Evolutionary conservation across 1,140 invertebrate genomes (phyloP).

Genomic region (Eupristina koningsbergeri): DNA sequence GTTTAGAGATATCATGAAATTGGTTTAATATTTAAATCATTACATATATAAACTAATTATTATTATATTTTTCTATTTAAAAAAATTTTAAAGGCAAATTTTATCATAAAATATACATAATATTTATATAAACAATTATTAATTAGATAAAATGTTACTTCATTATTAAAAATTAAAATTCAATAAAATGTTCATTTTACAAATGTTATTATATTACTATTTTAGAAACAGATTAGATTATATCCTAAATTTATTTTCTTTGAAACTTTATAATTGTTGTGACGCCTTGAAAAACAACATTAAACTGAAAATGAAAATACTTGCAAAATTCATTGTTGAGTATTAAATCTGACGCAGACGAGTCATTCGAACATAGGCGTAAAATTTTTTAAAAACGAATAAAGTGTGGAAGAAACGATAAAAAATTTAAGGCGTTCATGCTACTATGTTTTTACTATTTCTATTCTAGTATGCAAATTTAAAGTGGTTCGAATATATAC

Average conservation of each 20-base stretch:
- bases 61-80: too few species aligned
- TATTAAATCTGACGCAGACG: constrained; percentile 21
- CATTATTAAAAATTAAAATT: too few species aligned
- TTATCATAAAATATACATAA: too few species aligned
- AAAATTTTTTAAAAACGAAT: constrained; percentile 24
- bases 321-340: constrained; percentile 33
- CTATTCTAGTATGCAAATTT: constrained; percentile 12
- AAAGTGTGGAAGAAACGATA: constrained; percentile 18
- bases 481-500: too few species aligned
- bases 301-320: constrained; percentile 1
- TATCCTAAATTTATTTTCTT: constrained; percentile 9
- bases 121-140: too few species aligned
- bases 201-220: constrained; percentile 5
- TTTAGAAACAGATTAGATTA: neutral
- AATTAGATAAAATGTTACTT: too few species aligned
- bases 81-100: too few species aligned
- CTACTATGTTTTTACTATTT: neutral
- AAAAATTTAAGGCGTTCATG: constrained; percentile 9
- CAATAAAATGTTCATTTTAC: neutral
- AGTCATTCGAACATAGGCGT: constrained; percentile 11
- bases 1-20: too few species aligned
- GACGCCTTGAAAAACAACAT: constrained; percentile 25
- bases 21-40: too few species aligned
- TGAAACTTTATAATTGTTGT: constrained; percentile 20
- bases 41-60: too few species aligned